Evolutionary conservation across 2,797 vertebrate genomes (phyloP).

Genomic region (Telmatherina bonti): DNA sequence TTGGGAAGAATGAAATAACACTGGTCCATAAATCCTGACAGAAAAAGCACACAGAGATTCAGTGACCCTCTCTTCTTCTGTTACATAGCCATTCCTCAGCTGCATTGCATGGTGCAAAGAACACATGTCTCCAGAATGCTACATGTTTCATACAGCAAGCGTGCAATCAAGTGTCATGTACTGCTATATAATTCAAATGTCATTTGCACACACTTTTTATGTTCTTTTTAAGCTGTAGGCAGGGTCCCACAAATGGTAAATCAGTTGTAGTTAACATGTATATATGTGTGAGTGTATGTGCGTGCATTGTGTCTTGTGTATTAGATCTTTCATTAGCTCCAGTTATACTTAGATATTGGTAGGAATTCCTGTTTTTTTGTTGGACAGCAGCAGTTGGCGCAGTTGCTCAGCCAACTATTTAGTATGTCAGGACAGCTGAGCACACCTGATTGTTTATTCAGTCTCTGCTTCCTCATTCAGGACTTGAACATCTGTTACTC

Average conservation of each 20-base stretch:
- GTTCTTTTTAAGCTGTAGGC: slow-evolving; percentile 9
- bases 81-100: slow-evolving; percentile 64
- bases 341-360: not conserved
- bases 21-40: slow-evolving; percentile 22
- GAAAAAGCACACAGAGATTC: slow-evolving; percentile 26
- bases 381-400: slow-evolving; percentile 33
- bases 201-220: slow-evolving; percentile 22
- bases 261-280: too few relatives aligned
- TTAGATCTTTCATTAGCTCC: not conserved
- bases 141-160: slow-evolving; percentile 16
- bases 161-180: not conserved
- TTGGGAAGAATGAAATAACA: slow-evolving; percentile 12
- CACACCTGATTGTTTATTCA: too few relatives aligned
- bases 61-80: slow-evolving; percentile 36
- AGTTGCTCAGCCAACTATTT: slow-evolving; percentile 46
- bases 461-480: slow-evolving; percentile 16
- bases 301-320: slow-evolving; percentile 24
- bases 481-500: slow-evolving; percentile 32
- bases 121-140: slow-evolving; percentile 41
- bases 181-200: slow-evolving; percentile 1
- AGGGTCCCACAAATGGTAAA: not conserved
- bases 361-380: slow-evolving; percentile 15
- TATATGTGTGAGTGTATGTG: not conserved
- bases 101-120: slow-evolving; percentile 55
- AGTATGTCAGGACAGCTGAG: slow-evolving; percentile 39